Evolutionary conservation across 2,888 invertebrate genomes (phyloP), one percentile per base, ranked within the genome.

Genomic region (Litoditis marina): DNA sequence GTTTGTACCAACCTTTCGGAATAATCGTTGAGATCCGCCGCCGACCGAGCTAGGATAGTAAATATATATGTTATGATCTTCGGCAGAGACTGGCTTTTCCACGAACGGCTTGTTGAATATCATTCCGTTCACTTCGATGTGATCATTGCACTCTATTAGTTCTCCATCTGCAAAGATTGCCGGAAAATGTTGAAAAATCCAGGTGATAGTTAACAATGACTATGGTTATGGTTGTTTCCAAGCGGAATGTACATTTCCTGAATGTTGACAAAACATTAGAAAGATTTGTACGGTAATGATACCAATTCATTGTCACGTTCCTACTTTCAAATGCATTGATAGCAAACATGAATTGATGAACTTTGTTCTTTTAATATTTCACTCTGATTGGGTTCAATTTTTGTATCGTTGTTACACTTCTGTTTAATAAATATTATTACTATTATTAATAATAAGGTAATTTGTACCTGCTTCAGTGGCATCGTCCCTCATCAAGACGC

Each of bases 1-100:
- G n/a, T n/a, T n/a, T n/a, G n/a, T n/a, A 54, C 56, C 32, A 50
- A 82, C 93, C 88, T 99, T 99, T 84, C 98, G 88, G 86, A 99
- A 99, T 42, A 99, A 87, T 73, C 95, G 87, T 84, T 98, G 98
- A 83, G 93, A 93, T 19, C 98, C 98, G 5, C 96, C 98, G 6
- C 87, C 98, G 2, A 96, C 98, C 1, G 93, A 92, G 16, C 94
- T 92, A 0, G 98, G 98, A 86, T 96, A 99, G 85, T 99, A 99
- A 79, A 99, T 98, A 84, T 95, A 95, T 83, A 98, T 94, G 84
- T 99, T 98, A 84, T 99, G 98, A 86, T 99, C 96, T 85, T 99
- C 98, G 0, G 98, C 98, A 27, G 94, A 94, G 7, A 99, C 92
- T 0, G 98, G 98, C 84, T 99, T 98, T 86, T 99, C 98, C 25